A percentile compares a stretch with the other conserved stretches of the same genome.
Conservation (phyloP, 2,113 vertebrate species). For the Sebastes fasciatus region DNA sequence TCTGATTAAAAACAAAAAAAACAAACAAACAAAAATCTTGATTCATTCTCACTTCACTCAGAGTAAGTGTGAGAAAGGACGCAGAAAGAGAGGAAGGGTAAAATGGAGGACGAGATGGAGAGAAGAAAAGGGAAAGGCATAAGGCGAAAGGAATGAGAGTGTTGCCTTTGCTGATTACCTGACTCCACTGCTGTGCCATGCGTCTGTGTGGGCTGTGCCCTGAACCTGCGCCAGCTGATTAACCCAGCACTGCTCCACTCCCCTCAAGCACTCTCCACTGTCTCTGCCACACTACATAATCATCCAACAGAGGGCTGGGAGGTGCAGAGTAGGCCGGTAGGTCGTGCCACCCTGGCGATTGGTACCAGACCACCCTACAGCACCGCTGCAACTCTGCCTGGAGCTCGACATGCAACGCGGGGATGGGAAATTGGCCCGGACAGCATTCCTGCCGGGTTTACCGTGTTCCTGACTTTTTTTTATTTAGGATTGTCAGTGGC, state of each 20-base stretch:
- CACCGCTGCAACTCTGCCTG: slow-evolving; percentile 54
- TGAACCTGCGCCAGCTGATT: slow-evolving; percentile 92
- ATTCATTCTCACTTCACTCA: background rate
- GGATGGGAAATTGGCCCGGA: slow-evolving; percentile 64
- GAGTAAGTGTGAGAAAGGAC: background rate
- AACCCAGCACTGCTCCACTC: slow-evolving; percentile 87
- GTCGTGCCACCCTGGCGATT: slow-evolving; percentile 74
- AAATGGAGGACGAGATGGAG: slow-evolving; percentile 38
- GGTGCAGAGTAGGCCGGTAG: slow-evolving; percentile 60
- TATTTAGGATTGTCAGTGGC: slow-evolving; percentile 58
- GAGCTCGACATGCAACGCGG: slow-evolving; percentile 59
- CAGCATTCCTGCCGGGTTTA: slow-evolving; percentile 52
- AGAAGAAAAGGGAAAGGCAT: slow-evolving; percentile 65
- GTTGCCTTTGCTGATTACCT: slow-evolving; percentile 90
- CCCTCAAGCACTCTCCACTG: slow-evolving; percentile 84
- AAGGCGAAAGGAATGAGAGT: slow-evolving; percentile 78
- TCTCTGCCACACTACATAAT: slow-evolving; percentile 78
- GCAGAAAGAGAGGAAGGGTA: slow-evolving; percentile 1
- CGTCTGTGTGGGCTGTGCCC: slow-evolving; percentile 92
- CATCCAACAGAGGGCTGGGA: slow-evolving; percentile 69
- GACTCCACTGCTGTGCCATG: slow-evolving; percentile 89
- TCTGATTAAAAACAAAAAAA: background rate
- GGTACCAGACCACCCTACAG: slow-evolving; percentile 72
- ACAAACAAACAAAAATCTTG: background rate
- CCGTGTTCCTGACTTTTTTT: slow-evolving; percentile 59